Evolutionary conservation across 1,140 invertebrate species (phyloP).

Genomic region (Acromyrmex heyeri): DNA sequence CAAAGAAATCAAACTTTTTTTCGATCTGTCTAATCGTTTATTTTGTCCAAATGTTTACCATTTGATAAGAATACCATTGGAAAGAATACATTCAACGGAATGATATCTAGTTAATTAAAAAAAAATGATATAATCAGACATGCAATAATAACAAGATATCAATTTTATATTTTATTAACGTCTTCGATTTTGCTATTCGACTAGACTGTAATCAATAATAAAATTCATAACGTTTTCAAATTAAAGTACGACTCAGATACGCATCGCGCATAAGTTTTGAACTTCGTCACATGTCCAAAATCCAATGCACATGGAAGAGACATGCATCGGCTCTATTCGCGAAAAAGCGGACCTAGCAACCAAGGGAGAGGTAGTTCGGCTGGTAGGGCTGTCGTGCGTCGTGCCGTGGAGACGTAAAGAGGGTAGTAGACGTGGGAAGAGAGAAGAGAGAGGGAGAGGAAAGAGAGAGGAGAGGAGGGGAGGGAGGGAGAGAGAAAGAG

Average conservation of each 20-base stretch:
- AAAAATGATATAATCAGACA: neutral
- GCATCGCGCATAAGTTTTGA: neutral
- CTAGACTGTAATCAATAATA: neutral
- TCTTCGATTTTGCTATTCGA: constrained; percentile 1
- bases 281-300: constrained; percentile 2
- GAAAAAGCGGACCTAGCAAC: constrained; percentile 84
- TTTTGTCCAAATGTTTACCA: constrained; percentile 2
- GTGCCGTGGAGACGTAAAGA: constrained; percentile 48
- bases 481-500: neutral
- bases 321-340: constrained; percentile 64
- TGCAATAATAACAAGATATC: neutral
- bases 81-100: neutral
- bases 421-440: constrained; percentile 67
- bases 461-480: neutral
- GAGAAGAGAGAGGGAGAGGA: constrained; percentile 36
- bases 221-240: constrained; percentile 8
- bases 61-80: neutral
- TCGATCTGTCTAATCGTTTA: neutral
- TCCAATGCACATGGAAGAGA: constrained; percentile 11
- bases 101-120: neutral
- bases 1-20: neutral
- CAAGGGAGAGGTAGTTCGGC: constrained; percentile 73
- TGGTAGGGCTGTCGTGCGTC: constrained; percentile 47
- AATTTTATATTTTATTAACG: neutral
- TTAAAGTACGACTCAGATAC: constrained; percentile 4